Conservation (phyloP, 2,113 vertebrate genomes). For the Solea senegalensis region DNA sequence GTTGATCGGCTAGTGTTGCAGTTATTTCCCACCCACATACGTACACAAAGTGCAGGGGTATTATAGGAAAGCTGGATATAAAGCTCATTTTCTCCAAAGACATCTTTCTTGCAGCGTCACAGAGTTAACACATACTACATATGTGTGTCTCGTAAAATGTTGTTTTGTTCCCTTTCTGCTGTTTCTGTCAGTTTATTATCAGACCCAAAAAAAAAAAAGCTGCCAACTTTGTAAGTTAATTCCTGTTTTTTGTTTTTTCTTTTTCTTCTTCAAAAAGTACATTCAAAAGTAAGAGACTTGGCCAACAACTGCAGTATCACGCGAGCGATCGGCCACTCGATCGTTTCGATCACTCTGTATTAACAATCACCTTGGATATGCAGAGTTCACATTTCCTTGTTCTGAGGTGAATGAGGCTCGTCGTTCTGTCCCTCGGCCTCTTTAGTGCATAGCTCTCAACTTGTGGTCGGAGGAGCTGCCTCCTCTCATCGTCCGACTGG, state of each 20-base stretch:
- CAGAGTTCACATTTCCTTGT: slow-evolving; percentile 60
- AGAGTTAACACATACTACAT: slow-evolving; percentile 3
- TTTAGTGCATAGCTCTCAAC: slow-evolving; percentile 71
- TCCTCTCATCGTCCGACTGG: slow-evolving; percentile 16
- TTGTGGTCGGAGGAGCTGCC: slow-evolving; percentile 20
- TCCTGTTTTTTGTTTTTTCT: slow-evolving; percentile 27
- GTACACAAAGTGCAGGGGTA: slow-evolving; percentile 47
- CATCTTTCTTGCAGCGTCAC: slow-evolving; percentile 30
- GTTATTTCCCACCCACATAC: slow-evolving; percentile 7
- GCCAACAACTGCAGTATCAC: slow-evolving; percentile 36
- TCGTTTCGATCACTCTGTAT: slow-evolving; percentile 13
- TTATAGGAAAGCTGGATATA: slow-evolving; percentile 44
- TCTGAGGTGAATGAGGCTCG: slow-evolving; percentile 48
- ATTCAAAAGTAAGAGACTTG: slow-evolving; percentile 62
- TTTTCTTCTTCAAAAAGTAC: slow-evolving; percentile 46
- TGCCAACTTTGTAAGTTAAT: slow-evolving; percentile 57
- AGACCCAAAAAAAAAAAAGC: slow-evolving; percentile 51
- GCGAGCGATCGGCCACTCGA: slow-evolving; percentile 5
- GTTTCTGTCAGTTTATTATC: slow-evolving; percentile 37
- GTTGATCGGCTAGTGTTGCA: slow-evolving; percentile 2
- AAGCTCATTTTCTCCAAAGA: slow-evolving; percentile 42
- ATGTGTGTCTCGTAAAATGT: slow-evolving; percentile 21
- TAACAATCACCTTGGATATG: slow-evolving; percentile 31
- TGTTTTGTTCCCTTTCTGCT: slow-evolving; percentile 64
- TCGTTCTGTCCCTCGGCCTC: slow-evolving; percentile 6